Evolutionary conservation across 2,113 vertebrate species (phyloP).

Genomic region (Rhabdornis inornatus): DNA sequence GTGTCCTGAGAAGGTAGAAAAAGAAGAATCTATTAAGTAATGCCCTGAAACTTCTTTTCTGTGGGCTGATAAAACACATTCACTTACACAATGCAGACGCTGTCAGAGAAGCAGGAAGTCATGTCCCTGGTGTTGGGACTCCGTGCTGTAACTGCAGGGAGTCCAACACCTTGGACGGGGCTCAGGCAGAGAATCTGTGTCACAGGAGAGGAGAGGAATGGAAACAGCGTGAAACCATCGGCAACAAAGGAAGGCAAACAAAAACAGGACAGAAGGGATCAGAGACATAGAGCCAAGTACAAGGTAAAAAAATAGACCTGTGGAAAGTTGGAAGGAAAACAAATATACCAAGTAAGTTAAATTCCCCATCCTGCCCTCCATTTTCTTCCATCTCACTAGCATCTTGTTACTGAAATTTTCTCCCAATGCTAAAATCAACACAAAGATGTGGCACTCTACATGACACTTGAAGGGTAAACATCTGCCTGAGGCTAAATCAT

Average conservation of each 20-base stretch:
- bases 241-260: conserved; percentile 31
- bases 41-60: not conserved
- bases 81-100: not conserved
- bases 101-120: conserved; percentile 26
- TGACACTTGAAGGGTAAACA: not conserved
- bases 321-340: conserved; percentile 28
- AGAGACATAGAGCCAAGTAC: not conserved
- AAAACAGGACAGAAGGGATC: conserved; percentile 49
- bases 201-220: not conserved
- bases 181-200: conserved; percentile 47
- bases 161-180: conserved; percentile 34
- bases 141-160: not conserved
- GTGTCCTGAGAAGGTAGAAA: not conserved
- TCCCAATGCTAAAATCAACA: not conserved
- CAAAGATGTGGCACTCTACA: not conserved
- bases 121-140: not conserved
- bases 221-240: not conserved
- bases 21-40: not conserved
- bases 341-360: not conserved
- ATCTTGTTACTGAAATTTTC: not conserved
- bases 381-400: not conserved
- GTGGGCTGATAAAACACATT: not conserved
- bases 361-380: not conserved
- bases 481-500: not conserved
- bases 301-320: not conserved